phyloP scores from a whole-genome alignment of 2,797 vertebrate species.

The Sebastes flavidus region DNA sequence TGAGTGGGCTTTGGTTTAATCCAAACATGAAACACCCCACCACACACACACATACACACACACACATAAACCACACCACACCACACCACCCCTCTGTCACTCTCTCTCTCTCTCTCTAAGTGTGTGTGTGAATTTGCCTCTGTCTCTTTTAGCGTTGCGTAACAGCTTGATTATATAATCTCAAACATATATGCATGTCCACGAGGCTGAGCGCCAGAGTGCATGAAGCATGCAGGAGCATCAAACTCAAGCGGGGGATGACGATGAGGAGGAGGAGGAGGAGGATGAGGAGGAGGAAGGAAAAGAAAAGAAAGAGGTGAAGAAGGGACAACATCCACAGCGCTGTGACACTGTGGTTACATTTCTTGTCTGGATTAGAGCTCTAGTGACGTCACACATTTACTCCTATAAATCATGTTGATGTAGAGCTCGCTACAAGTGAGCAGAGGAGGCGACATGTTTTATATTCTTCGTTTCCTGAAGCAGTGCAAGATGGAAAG shows the following conservation, averaged over 20 bases:
- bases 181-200: constrained; percentile 78
- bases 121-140: constrained; percentile 43
- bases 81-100: neutral
- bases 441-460: neutral
- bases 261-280: constrained; percentile 1
- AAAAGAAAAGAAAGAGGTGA: constrained; percentile 13
- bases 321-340: neutral
- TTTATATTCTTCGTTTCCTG: neutral
- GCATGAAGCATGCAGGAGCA: constrained; percentile 66
- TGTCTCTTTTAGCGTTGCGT: constrained; percentile 69
- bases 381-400: neutral
- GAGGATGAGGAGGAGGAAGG: too few relatives aligned
- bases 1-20: constrained; percentile 77
- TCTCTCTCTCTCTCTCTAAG: constrained; percentile 7
- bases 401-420: neutral
- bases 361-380: constrained; percentile 7
- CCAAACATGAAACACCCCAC: constrained; percentile 74
- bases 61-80: constrained; percentile 31
- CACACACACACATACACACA: constrained; percentile 14
- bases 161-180: constrained; percentile 83
- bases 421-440: neutral
- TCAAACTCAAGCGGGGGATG: constrained; percentile 16
- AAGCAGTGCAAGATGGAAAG: neutral
- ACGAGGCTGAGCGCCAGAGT: constrained; percentile 64
- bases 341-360: neutral